A percentile compares a stretch with the other conserved stretches of the same genome.
phyloP scores from a whole-genome alignment of 2,113 vertebrate species.

The Glaucomys volans region DNA sequence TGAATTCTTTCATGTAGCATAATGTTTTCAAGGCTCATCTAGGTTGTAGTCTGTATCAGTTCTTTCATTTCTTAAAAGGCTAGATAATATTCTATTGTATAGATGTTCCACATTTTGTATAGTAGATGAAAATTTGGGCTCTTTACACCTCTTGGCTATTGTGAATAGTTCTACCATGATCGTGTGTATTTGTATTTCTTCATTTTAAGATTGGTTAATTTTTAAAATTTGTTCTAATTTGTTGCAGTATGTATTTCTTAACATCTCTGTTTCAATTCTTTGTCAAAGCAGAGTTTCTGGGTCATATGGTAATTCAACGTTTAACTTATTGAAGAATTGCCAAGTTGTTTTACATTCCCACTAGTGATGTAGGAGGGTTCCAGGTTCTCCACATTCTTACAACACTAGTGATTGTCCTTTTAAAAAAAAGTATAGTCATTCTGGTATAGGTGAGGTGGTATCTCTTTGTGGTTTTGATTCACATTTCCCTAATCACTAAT shows the following conservation, averaged over 20 bases:
- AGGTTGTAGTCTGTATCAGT: background rate
- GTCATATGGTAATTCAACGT: background rate
- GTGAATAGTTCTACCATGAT: background rate
- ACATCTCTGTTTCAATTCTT: background rate
- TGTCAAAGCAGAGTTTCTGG: background rate
- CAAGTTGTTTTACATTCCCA: background rate
- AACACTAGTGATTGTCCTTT: background rate
- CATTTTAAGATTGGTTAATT: too few relatives aligned
- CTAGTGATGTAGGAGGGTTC: background rate
- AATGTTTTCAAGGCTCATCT: background rate
- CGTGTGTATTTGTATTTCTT: too few relatives aligned
- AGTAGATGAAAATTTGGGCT: background rate
- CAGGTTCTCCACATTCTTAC: background rate
- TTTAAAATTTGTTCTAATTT: too few relatives aligned
- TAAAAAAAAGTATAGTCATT: background rate
- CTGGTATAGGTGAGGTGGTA: background rate
- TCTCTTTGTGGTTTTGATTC: background rate
- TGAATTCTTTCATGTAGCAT: background rate
- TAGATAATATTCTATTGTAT: background rate
- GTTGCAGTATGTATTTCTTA: too few relatives aligned
- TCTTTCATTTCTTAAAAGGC: background rate
- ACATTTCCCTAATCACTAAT: background rate
- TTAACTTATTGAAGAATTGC: conserved; percentile 25
- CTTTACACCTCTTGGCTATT: background rate
- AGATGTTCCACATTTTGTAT: background rate